Conservation (phyloP, 37 sponge, comb jelly and placozoan species). For the Mnemiopsis leidyi region DNA sequence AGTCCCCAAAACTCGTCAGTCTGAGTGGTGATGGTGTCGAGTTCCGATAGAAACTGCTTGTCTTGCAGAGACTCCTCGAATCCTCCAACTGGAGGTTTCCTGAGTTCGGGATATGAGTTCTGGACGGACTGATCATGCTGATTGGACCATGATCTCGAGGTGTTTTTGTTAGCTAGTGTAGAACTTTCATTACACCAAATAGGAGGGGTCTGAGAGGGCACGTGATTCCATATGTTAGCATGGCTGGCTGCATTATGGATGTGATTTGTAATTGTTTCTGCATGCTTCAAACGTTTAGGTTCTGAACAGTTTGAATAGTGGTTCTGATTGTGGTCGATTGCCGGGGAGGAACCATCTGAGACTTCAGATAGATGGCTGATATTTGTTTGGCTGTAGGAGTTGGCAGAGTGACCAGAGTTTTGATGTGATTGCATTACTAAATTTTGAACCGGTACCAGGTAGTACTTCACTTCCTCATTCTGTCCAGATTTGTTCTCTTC, state of each 20-base stretch:
- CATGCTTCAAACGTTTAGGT: background rate
- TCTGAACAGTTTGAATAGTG: background rate
- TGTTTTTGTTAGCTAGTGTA: background rate
- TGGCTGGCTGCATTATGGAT: background rate
- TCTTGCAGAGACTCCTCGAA: background rate
- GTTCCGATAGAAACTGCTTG: slow-evolving; percentile 12
- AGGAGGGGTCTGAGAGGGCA: background rate
- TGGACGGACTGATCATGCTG: background rate
- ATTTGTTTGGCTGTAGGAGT: background rate
- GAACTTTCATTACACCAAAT: background rate
- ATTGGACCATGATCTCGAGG: background rate
- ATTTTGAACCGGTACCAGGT: background rate
- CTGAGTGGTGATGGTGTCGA: slow-evolving; percentile 29
- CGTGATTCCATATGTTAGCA: background rate
- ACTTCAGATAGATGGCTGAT: background rate
- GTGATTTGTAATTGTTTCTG: background rate
- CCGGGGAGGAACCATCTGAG: background rate
- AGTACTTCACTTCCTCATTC: background rate
- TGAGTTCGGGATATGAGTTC: background rate
- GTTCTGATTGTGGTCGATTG: background rate
- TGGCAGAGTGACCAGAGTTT: background rate
- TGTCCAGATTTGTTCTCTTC: background rate
- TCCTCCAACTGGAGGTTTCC: background rate
- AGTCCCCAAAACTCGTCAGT: slow-evolving; percentile 42
- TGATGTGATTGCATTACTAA: background rate